These are phyloP conservation scores for Luperina testacea DNA, from an alignment of 2,888 invertebrate genomes.

Conservation along the genomic window DNA sequence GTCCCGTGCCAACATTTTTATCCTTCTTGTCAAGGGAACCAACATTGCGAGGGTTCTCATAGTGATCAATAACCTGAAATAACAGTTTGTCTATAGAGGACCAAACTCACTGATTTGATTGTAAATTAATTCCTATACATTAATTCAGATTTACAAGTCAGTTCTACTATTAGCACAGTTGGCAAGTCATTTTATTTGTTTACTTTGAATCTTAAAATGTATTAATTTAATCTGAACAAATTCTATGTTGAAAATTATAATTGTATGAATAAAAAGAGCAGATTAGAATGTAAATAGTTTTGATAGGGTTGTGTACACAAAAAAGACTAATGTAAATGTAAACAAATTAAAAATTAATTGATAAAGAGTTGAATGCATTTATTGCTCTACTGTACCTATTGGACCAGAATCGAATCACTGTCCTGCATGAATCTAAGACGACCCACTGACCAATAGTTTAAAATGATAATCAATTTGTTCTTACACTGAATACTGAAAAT, in stretches of 20 bases:
- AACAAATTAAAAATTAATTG: slow-evolving; percentile 30
- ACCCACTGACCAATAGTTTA: too few relatives aligned
- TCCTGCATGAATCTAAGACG: too few relatives aligned
- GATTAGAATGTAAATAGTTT: background rate
- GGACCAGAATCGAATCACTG: background rate
- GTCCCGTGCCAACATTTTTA: slow-evolving; percentile 97
- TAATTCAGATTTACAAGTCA: background rate
- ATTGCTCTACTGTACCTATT: background rate
- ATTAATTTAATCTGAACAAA: background rate
- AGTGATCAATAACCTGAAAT: slow-evolving; percentile 98
- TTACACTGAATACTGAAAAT: slow-evolving; percentile 16
- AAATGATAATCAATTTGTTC: slow-evolving; percentile 11
- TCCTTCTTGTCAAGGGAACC: slow-evolving; percentile 99
- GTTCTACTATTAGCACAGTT: slow-evolving; percentile 1
- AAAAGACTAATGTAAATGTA: slow-evolving; percentile 7
- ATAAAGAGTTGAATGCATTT: background rate
- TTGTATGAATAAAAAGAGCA: background rate
- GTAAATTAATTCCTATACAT: background rate
- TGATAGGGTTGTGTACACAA: background rate
- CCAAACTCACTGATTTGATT: background rate
- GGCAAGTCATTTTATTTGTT: background rate
- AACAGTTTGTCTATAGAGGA: background rate
- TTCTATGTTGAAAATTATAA: background rate
- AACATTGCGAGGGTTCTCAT: slow-evolving; percentile 99
- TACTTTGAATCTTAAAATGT: background rate